Evolutionary conservation across 2,113 vertebrate species (phyloP), one percentile per base, ranked within the genome.

Genomic region (Anolis sagrei): DNA sequence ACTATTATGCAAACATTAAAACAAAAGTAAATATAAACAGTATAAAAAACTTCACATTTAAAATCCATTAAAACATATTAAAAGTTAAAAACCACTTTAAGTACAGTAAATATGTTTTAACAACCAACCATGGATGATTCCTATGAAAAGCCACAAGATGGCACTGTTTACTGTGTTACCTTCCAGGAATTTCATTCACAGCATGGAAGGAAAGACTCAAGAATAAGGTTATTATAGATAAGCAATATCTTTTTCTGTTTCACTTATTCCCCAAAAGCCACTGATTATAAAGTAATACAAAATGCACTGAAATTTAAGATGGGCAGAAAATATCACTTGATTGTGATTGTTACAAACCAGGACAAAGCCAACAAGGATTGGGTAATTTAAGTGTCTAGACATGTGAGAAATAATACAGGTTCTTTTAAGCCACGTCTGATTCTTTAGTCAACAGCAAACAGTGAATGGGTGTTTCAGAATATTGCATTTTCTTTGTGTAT

Each of bases 91-190:
- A 44, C 39, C 39, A 44, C 39, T 44, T 44, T n/a, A n/a, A n/a
- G n/a, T n/a, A n/a, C n/a, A 54, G 51, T 54, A 54, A 14, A 58
- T 16, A 18, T 58, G 54, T 58, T 58, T 58, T 58, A 58, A 58
- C 10, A 49, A 19, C 66, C 3, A n/a, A 10, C 1, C 9, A 18
- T 1, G 27, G 36, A 64, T 36, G 21, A 82, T 90, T 82, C 79
- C 2, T 19, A 9, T n/a, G 1, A 2, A 49, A 2, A 61, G 73
- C 92, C 94, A 81, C 92, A 29, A 89, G 94, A 85, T 94, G 94
- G 89, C 91, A 76, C 61, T 86, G 86, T 48, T 1, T 79, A 2
- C 93, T 88, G 7, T 51, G 6, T 29, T 58, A 48, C 85, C 1
- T 3, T 10, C 36, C 4, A 6, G 7, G 7, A 9, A 21, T 39